These are phyloP conservation scores for Aphidius ervi DNA, from an alignment of 1,140 invertebrate genomes.

Conservation along the genomic window DNA sequence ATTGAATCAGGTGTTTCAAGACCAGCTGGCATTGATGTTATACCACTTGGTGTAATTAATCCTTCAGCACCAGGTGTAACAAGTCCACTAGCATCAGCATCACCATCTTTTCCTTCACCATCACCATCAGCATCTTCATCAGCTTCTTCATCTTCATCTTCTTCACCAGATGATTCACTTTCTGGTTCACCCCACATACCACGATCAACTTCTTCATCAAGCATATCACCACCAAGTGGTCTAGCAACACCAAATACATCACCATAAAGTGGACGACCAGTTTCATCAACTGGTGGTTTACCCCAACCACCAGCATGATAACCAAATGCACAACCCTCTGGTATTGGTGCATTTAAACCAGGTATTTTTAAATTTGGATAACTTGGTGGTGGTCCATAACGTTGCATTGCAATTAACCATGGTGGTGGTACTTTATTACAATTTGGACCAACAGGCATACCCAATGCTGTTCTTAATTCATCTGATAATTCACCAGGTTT, in stretches of 20 bases:
- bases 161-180: conserved; percentile 88
- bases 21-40: conserved; percentile 90
- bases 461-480: conserved; percentile 91
- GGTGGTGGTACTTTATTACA: conserved; percentile 90
- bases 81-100: conserved; percentile 66
- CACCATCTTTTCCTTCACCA: conserved; percentile 64
- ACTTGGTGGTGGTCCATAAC: conserved; percentile 97
- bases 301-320: conserved; percentile 99
- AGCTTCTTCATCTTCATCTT: conserved; percentile 77
- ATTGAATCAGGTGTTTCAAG: conserved; percentile 98
- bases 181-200: conserved; percentile 97
- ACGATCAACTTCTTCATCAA: conserved; percentile 87
- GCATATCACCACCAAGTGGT: conserved; percentile 56
- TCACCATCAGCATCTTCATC: conserved; percentile 69
- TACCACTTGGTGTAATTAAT: conserved; percentile 90
- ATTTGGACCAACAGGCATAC: conserved; percentile 96
- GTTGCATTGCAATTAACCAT: conserved; percentile 99
- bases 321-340: conserved; percentile 95
- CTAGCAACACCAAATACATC: conserved; percentile 86
- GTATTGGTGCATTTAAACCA: conserved; percentile 87
- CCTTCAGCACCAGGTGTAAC: conserved; percentile 82
- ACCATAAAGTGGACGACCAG: conserved; percentile 95
- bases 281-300: conserved; percentile 99
- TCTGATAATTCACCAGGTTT: conserved; percentile 97
- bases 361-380: conserved; percentile 99